Conservation (phyloP, 2,113 vertebrate species). For the Eurypyga helias region DNA sequence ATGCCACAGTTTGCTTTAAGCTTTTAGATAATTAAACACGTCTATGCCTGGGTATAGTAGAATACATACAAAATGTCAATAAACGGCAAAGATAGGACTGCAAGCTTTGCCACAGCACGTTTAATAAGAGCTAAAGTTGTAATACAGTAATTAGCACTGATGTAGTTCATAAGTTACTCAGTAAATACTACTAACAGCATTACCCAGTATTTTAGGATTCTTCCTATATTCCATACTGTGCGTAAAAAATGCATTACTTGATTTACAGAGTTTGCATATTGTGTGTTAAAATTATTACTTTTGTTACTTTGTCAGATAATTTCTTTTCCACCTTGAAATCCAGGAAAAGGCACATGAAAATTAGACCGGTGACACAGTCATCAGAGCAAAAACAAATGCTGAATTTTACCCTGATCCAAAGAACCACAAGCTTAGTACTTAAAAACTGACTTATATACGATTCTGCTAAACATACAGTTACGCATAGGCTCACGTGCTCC, state of each 20-base stretch:
- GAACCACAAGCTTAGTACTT: background rate
- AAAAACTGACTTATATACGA: background rate
- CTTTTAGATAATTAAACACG: background rate
- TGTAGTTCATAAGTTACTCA: background rate
- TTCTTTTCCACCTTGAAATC: background rate
- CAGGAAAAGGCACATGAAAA: background rate
- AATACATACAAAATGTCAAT: background rate
- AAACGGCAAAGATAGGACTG: background rate
- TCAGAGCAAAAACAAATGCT: background rate
- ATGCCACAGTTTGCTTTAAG: background rate
- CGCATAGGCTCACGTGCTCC: accelerated
- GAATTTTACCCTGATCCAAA: background rate
- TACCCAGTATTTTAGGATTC: background rate
- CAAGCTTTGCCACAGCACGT: background rate
- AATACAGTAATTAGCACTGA: background rate
- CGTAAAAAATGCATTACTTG: background rate
- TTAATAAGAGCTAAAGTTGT: background rate
- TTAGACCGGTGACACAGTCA: background rate
- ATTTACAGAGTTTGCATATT: background rate
- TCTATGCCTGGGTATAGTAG: background rate
- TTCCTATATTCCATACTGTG: background rate
- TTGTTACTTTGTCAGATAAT: background rate
- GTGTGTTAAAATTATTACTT: background rate
- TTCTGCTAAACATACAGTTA: background rate
- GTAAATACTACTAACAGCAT: background rate